A percentile compares a stretch with the other conserved stretches of the same genome.
Conservation (phyloP, 2,888 invertebrate genomes). For the Pollenia angustigena region DNA sequence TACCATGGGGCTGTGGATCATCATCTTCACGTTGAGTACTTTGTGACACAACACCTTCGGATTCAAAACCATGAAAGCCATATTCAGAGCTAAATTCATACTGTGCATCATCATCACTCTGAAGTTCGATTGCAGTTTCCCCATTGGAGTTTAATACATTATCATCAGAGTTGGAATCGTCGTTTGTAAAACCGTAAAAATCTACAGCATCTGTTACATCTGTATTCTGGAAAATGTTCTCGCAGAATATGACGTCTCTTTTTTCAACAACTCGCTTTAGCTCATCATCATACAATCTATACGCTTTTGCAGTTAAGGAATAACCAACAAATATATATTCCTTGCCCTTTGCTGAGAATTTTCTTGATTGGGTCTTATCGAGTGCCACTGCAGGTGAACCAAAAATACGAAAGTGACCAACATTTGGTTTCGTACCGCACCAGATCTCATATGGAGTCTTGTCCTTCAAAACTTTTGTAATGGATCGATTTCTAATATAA, state of each 20-base stretch:
- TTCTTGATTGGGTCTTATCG: slow-evolving; percentile 38
- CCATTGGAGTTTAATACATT: too few relatives aligned
- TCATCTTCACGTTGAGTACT: too few relatives aligned
- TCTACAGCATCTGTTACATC: too few relatives aligned
- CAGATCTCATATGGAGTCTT: slow-evolving; percentile 68
- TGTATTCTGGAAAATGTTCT: neutral
- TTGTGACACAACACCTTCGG: neutral
- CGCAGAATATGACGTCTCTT: neutral
- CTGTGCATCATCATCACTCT: too few relatives aligned
- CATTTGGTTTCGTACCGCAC: slow-evolving; percentile 54
- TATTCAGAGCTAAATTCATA: too few relatives aligned
- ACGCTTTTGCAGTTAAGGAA: too few relatives aligned
- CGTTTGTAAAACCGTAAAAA: too few relatives aligned
- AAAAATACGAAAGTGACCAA: slow-evolving; percentile 66
- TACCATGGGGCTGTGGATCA: too few relatives aligned
- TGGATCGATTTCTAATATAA: slow-evolving; percentile 66
- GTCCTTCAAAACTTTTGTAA: slow-evolving; percentile 45
- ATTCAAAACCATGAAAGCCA: too few relatives aligned
- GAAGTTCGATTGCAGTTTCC: too few relatives aligned
- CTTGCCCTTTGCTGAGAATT: slow-evolving; percentile 66
- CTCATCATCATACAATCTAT: neutral
- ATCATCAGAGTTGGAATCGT: too few relatives aligned
- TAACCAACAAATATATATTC: neutral
- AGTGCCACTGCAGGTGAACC: slow-evolving; percentile 64
- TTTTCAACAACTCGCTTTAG: neutral